These are phyloP conservation scores for Chaenogobius annularis DNA, from an alignment of 2,113 vertebrate genomes.

Conservation along the genomic window DNA sequence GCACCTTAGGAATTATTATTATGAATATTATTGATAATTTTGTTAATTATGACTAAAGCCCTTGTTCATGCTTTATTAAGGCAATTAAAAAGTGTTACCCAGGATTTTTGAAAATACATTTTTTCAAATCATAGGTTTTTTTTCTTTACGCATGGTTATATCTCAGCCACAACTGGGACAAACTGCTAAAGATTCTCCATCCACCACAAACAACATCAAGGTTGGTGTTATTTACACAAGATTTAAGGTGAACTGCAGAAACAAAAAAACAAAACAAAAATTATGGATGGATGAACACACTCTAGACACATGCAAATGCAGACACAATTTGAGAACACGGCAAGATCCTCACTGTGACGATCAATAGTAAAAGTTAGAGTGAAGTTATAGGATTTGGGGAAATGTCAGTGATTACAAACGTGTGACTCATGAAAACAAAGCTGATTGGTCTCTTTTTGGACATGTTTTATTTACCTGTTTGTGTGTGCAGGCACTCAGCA, in stretches of 20 bases:
- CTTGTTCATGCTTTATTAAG: no score
- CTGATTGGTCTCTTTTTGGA: slow-evolving; percentile 13
- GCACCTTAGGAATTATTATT: no score
- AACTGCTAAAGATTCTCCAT: no score
- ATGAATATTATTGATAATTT: no score
- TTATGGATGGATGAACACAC: background rate
- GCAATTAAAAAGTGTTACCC: no score
- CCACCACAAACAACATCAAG: no score
- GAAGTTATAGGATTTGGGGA: slow-evolving; percentile 37
- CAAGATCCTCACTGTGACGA: slow-evolving; percentile 1
- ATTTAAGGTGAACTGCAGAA: background rate
- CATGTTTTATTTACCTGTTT: slow-evolving; percentile 88
- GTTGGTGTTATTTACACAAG: background rate
- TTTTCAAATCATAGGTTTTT: no score
- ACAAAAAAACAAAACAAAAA: background rate
- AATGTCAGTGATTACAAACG: slow-evolving; percentile 42
- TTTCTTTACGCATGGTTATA: no score
- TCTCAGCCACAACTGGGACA: no score
- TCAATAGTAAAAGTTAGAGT: slow-evolving; percentile 45
- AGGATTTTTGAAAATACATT: no score
- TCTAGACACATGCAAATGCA: slow-evolving; percentile 32
- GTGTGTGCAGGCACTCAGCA: slow-evolving; percentile 99
- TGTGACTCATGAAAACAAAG: slow-evolving; percentile 30
- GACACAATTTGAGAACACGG: slow-evolving; percentile 9
- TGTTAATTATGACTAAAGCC: no score